Evolutionary conservation across 2,888 invertebrate genomes (phyloP), one percentile per base, ranked within the genome.

Genomic region (Eudasyphora cyanicolor): DNA sequence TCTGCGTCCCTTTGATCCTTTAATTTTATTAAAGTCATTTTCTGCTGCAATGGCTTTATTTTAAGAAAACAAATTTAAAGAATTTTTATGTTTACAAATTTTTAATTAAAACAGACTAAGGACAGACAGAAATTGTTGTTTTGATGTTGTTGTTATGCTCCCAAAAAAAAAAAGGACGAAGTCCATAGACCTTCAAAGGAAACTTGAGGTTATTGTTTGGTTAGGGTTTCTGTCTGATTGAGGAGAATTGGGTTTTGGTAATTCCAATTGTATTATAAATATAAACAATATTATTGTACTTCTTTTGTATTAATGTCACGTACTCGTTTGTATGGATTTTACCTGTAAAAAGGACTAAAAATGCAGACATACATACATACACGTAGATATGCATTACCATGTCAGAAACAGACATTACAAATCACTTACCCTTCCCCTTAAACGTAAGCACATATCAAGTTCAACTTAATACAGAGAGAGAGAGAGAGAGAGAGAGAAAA

Each of bases 181-280:
- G n/a, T n/a, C n/a, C n/a, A n/a, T n/a, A n/a, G n/a, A n/a, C n/a
- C n/a, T n/a, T n/a, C n/a, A n/a, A n/a, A n/a, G n/a, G n/a, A n/a
- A n/a, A n/a, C n/a, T n/a, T 76, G n/a, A n/a, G 14, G 45, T 45
- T 45, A 45, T 2, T 45, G 45, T n/a, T 45, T 45, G 14, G 14
- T 2, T 45, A 2, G 14, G 38, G 38, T 12, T 45, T n/a, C 4
- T 14, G 45, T 12, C 10, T 19, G 51, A 5, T 5, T 10, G 4
- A 24, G 51, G 10, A 35, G 35, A 35, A 49, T n/a, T n/a, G n/a
- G n/a, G n/a, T n/a, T n/a, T n/a, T 69, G 49, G 71, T 75, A 81
- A 81, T 81, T 76, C 75, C 64, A 76, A 57, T 69, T 70, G 71
- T 27, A 81, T 71, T 17, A 76, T 29, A 76, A 76, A 71, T 81